phyloP scores from a whole-genome alignment of 1,140 invertebrate genomes.

The Trichonephila clavata region DNA sequence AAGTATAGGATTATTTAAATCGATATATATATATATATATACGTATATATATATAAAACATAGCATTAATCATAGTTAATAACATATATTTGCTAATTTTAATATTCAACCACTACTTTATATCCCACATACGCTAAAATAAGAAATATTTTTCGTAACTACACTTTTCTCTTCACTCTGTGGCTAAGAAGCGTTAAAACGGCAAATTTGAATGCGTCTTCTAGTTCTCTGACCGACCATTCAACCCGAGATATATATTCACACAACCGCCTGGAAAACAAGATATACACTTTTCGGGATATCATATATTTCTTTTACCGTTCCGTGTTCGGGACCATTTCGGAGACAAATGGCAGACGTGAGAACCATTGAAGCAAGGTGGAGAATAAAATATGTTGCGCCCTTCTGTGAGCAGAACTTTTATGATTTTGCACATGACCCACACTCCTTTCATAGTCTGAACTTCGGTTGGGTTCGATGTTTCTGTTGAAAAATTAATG shows the following conservation, averaged over 20 bases:
- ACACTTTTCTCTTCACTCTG: neutral
- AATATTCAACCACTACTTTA: neutral
- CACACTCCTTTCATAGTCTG: constrained; percentile 31
- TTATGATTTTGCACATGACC: constrained; percentile 34
- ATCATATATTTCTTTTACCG: constrained; percentile 39
- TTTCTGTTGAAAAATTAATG: constrained; percentile 57
- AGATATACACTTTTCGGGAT: constrained; percentile 50
- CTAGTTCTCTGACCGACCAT: neutral
- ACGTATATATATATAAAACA: no score
- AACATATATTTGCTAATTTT: no score
- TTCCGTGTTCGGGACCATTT: constrained; percentile 9
- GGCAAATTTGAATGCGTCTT: neutral
- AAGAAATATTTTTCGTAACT: neutral
- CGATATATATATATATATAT: no score
- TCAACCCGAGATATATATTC: constrained; percentile 1
- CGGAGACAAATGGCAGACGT: constrained; percentile 59
- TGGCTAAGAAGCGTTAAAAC: constrained; percentile 1
- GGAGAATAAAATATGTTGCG: constrained; percentile 48
- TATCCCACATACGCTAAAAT: neutral
- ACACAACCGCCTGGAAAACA: neutral
- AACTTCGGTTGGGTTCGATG: neutral
- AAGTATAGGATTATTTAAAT: no score
- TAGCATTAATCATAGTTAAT: no score
- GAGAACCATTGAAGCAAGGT: constrained; percentile 55
- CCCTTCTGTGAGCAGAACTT: neutral